These are phyloP conservation scores for Leptopilina syphax DNA, from an alignment of 2,888 invertebrate genomes.

Conservation along the genomic window DNA sequence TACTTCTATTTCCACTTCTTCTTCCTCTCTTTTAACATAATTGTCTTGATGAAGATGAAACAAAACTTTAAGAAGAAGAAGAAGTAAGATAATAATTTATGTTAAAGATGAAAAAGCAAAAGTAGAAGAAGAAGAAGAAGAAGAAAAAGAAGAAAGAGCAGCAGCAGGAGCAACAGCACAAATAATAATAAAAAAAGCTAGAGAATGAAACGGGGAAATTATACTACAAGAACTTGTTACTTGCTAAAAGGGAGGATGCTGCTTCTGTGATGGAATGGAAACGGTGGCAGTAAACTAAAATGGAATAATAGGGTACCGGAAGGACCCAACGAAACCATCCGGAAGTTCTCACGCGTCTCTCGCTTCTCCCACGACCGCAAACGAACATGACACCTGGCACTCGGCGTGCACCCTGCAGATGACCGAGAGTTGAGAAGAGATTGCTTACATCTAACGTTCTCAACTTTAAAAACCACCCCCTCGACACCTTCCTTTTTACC, in stretches of 20 bases:
- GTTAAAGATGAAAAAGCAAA: too few relatives aligned
- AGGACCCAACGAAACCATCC: conserved; percentile 73
- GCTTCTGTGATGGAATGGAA: conserved; percentile 49
- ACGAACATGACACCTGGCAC: conserved; percentile 76
- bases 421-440: conserved; percentile 58
- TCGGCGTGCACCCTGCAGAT: conserved; percentile 63
- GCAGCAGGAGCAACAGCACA: too few relatives aligned
- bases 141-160: too few relatives aligned
- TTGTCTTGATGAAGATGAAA: too few relatives aligned
- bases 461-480: conserved; percentile 48
- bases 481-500: conserved; percentile 34
- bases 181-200: background rate
- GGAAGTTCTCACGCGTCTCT: conserved; percentile 77
- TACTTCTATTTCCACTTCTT: too few relatives aligned
- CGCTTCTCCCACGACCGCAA: conserved; percentile 74
- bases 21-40: too few relatives aligned
- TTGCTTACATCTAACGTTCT: conserved; percentile 61
- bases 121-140: too few relatives aligned
- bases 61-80: too few relatives aligned
- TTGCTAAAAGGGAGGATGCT: conserved; percentile 25
- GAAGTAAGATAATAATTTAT: too few relatives aligned
- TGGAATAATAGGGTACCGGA: conserved; percentile 75
- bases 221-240: conserved; percentile 14
- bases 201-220: background rate
- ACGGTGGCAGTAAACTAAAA: conserved; percentile 72